Evolutionary conservation across 2,113 vertebrate species (phyloP), one percentile per base, ranked within the genome.

Genomic region (Bagarius yarrelli): DNA sequence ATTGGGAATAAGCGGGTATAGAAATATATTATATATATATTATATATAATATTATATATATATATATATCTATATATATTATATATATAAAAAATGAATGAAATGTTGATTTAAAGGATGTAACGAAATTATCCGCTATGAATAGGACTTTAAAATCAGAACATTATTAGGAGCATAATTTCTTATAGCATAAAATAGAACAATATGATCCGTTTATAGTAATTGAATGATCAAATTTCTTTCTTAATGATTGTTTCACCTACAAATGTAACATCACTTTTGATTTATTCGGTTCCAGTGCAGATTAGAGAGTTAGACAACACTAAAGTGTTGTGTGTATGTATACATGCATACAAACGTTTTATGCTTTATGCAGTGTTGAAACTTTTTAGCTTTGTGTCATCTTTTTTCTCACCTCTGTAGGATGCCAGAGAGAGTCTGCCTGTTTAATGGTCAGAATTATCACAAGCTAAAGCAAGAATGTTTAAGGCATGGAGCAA

Each of bases 361-460:
- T 18, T 34, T 9, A 5, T 19, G 13, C 19, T 21, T 3, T 61
- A 13, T 78, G 36, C 30, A 9, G 47, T 27, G 19, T 40, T 40
- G 23, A 13, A 47, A 5, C 47, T 27, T 25, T 53, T 27, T 23
- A 59, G 16, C 19, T n/a, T 60, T 18, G 13, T 40, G 0, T 25
- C 21, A 21, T 56, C 30, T 25, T 4, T 36, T 23, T 66, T 13
- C 34, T 57, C 14, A 53, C 14, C 18, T 55, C 19, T 52, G 19
- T 55, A 89, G 86, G 30, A 92, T 94, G 93, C 89, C 89, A 11
- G 88, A 91, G 27, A 87, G 75, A 12, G 87, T 93, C 27, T 57
- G 13, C 2, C 81, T 79, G 80, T 94, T 92, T 87, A 90, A 92
- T 86, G 90, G 88, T 27, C 94, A 95, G 86, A 89, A 84, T 85